phyloP scores from a whole-genome alignment of 1,140 invertebrate species.

The Heliconius congener region DNA sequence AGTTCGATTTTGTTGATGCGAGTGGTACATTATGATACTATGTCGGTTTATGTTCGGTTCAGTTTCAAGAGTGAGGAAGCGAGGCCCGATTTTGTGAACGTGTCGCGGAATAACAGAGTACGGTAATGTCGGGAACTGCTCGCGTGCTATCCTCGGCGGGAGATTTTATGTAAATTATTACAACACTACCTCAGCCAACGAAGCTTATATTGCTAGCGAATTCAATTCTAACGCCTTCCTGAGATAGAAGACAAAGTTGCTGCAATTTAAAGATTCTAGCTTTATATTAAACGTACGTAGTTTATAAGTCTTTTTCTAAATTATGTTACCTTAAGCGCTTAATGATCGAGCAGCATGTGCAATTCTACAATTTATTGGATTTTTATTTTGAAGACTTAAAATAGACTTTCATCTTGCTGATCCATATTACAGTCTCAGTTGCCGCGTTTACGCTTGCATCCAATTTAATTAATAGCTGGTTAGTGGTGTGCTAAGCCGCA shows the following conservation, averaged over 20 bases:
- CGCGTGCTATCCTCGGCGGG: slow-evolving; percentile 14
- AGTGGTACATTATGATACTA: slow-evolving; percentile 11
- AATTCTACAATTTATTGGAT: neutral
- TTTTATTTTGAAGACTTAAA: neutral
- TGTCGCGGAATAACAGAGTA: slow-evolving; percentile 15
- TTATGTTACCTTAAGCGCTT: neutral
- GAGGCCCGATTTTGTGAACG: slow-evolving; percentile 21
- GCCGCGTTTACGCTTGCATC: slow-evolving; percentile 7
- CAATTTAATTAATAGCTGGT: slow-evolving; percentile 12
- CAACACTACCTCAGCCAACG: slow-evolving; percentile 9
- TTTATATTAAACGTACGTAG: too few species aligned
- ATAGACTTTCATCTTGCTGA: neutral
- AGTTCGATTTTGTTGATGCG: slow-evolving; percentile 13
- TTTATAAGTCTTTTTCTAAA: too few species aligned
- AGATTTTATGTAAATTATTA: slow-evolving; percentile 26
- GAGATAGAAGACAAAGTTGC: neutral
- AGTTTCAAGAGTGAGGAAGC: slow-evolving; percentile 6
- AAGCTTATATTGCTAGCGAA: slow-evolving; percentile 12
- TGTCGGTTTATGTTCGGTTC: slow-evolving; percentile 12
- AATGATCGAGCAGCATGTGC: neutral
- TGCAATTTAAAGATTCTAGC: neutral
- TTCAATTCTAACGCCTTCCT: neutral
- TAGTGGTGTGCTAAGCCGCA: slow-evolving; percentile 6
- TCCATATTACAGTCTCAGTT: neutral
- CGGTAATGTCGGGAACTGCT: slow-evolving; percentile 18